A percentile compares a stretch with the other conserved stretches of the same genome.
Evolutionary conservation across 2,888 invertebrate species (phyloP).

Genomic region (Pristionchus japonicus): DNA sequence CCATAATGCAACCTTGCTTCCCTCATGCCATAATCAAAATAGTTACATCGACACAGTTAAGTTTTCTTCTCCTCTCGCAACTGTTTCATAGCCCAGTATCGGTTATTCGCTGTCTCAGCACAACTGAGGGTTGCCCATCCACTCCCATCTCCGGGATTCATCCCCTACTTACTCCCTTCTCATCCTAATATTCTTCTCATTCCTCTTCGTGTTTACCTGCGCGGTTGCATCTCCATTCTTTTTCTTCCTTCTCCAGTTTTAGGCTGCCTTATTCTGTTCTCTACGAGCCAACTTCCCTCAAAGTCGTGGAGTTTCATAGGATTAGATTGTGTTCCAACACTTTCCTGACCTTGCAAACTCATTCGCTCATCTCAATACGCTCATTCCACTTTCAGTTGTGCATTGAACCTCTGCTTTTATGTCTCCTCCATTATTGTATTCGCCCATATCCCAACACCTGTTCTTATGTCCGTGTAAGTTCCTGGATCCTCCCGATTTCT

Average conservation of each 20-base stretch:
- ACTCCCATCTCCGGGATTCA: neutral
- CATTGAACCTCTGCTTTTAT: neutral
- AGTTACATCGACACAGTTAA: neutral
- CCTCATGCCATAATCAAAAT: conserved; percentile 31
- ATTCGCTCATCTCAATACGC: neutral
- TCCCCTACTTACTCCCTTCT: neutral
- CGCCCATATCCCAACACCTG: conserved; percentile 1
- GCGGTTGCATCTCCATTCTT: neutral
- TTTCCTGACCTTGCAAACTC: too few relatives aligned
- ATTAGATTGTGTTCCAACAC: neutral
- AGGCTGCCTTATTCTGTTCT: neutral
- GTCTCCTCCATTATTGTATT: neutral
- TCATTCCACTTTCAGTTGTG: conserved; percentile 35
- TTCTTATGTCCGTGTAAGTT: conserved; percentile 16
- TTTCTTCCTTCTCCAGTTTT: neutral
- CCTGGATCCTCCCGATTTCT: conserved; percentile 15
- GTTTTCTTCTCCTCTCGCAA: neutral
- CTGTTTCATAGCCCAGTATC: neutral
- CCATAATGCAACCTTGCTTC: neutral
- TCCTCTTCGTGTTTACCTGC: conserved; percentile 25
- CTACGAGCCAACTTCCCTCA: conserved; percentile 3
- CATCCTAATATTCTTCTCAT: conserved; percentile 2
- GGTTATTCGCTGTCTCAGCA: neutral
- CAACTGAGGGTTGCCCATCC: neutral
- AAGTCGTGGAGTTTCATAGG: neutral